A percentile compares a stretch with the other conserved stretches of the same genome.
Conservation (phyloP, 1,140 invertebrate genomes). For the Listronotus bonariensis region DNA sequence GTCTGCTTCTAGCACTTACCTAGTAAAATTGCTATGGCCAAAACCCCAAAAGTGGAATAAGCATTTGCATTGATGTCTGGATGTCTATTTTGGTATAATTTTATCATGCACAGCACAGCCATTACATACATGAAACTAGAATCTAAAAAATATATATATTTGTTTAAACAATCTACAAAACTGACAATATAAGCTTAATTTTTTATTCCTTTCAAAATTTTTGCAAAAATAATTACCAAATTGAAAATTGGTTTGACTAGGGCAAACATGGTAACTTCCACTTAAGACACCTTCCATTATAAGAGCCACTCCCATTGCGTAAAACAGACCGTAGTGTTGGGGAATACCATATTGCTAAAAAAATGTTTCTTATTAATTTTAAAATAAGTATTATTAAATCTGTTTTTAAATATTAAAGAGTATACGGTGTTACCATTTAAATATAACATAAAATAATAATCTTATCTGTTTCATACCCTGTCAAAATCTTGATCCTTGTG, state of each 20-base stretch:
- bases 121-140: slow-evolving; percentile 94
- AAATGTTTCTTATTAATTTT: slow-evolving; percentile 14
- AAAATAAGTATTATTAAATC: not conserved
- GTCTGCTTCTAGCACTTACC: slow-evolving; percentile 60
- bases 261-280: slow-evolving; percentile 88
- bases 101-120: slow-evolving; percentile 83
- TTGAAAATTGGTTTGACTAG: slow-evolving; percentile 88
- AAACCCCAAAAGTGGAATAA: slow-evolving; percentile 76
- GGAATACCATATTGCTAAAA: slow-evolving; percentile 73
- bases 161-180: too few relatives aligned
- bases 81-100: slow-evolving; percentile 89
- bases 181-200: too few relatives aligned
- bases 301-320: slow-evolving; percentile 85
- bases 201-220: too few relatives aligned
- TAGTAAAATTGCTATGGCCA: slow-evolving; percentile 80
- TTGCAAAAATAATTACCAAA: slow-evolving; percentile 69
- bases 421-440: too few relatives aligned
- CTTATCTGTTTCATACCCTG: slow-evolving; percentile 46
- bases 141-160: slow-evolving; percentile 64
- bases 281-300: slow-evolving; percentile 88
- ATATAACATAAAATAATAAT: too few relatives aligned
- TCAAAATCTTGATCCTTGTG: slow-evolving; percentile 57
- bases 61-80: slow-evolving; percentile 89
- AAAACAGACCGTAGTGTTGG: slow-evolving; percentile 86
- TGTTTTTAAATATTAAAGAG: too few relatives aligned